phyloP scores from a whole-genome alignment of 1,140 invertebrate genomes.

The Hydropsyche tenuis region DNA sequence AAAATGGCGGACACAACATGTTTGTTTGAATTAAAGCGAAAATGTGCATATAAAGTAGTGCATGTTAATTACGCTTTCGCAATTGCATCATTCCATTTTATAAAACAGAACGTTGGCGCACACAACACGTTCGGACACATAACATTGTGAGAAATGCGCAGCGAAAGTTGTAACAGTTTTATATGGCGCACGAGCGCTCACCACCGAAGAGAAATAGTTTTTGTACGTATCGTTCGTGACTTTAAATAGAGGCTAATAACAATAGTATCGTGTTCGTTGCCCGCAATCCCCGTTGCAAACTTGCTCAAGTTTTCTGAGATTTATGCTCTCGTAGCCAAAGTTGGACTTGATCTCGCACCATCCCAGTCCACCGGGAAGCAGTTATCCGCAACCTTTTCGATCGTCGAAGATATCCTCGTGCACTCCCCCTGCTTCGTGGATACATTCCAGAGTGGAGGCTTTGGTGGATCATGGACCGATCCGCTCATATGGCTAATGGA shows the following conservation, averaged over 20 bases:
- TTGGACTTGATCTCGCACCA: constrained; percentile 40
- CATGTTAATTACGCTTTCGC: too few species aligned
- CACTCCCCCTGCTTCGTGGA: too few species aligned
- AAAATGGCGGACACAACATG: too few species aligned
- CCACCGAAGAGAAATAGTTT: too few species aligned
- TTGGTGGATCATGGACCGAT: background rate
- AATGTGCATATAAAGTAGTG: too few species aligned
- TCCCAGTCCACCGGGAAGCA: constrained; percentile 8
- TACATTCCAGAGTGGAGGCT: background rate
- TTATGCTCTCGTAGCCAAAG: constrained; percentile 44
- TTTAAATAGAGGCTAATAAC: constrained; percentile 42
- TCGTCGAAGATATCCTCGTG: background rate
- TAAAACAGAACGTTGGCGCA: too few species aligned
- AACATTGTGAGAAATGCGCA: too few species aligned
- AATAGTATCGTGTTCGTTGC: constrained; percentile 44
- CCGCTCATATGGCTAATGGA: background rate
- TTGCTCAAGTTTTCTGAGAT: constrained; percentile 46
- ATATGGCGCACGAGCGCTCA: too few species aligned
- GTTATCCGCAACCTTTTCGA: constrained; percentile 26
- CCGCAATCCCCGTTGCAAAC: constrained; percentile 40
- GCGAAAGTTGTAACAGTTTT: too few species aligned
- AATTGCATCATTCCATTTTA: too few species aligned
- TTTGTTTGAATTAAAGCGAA: too few species aligned
- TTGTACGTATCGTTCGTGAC: background rate
- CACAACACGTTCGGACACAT: too few species aligned